Base-by-base conservation (phyloP, 2,113 vertebrate species). In the Etheostoma spectabile region DNA sequence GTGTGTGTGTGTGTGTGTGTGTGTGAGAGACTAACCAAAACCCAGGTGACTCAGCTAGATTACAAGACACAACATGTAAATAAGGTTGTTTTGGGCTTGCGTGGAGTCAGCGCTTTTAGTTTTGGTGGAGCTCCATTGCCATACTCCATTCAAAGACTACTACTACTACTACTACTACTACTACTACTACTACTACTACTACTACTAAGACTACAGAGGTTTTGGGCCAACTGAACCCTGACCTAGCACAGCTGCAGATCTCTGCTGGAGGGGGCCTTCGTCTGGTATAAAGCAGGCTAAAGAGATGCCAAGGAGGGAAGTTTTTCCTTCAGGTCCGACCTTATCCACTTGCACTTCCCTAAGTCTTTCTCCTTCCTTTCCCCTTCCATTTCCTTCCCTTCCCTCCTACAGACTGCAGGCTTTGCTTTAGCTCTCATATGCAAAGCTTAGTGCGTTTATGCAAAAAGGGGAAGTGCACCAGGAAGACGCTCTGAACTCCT, bases 381-480 rank as follows among this genome's bases (percentile, higher is more conserved):
- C 21, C 14, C 33, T 15, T 74, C 74, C 45, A 63, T 45, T 19
- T 49, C 15, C 61, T 59, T 51, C 19, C 3, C 62, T 21, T 51
- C 22, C 60, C 59, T 65, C 55, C 61, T 12, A 24, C 70, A 60
- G 51, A 51, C 22, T 61, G 68, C 33, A 22, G 49, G 30, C 24
- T 86, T 74, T 74, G 35, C 35, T 80, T 77, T 55, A 74, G 63
- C 45, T 80, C 60, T 61, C 3, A 0, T 75, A 89, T 91, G 83
- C 81, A 90, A 91, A 90, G 51, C 57, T 65, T 53, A 24, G 48
- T 0, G 35, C 27, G 21, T 24, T 68, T 71, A 88, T 89, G 88
- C 86, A 91, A 92, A 92, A 88, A 84, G 22, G 21, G 51, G 30
- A n/a, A 83, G 51, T 30, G 24, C 51, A 55, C 60, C 11, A 51